A percentile compares a stretch with the other conserved stretches of the same genome.
Evolutionary conservation across 2,797 vertebrate species (phyloP).

Genomic region (Melanotaenia trifasciata): DNA sequence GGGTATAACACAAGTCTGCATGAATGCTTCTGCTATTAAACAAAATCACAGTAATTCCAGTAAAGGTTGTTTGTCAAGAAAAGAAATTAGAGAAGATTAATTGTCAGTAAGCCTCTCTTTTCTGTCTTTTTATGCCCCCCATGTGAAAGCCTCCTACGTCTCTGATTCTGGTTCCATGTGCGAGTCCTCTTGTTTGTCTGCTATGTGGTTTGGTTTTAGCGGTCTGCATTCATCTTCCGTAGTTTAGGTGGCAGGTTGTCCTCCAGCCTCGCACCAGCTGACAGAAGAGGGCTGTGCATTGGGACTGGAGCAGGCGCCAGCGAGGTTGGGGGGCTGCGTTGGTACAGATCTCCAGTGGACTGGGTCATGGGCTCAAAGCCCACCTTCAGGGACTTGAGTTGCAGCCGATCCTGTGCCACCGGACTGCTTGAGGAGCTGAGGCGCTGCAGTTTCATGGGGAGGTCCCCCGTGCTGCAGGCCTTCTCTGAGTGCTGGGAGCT

Average conservation of each 20-base stretch:
- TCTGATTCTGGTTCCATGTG: slow-evolving; percentile 21
- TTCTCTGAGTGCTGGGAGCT: slow-evolving; percentile 82
- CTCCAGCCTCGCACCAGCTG: slow-evolving; percentile 73
- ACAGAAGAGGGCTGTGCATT: slow-evolving; percentile 65
- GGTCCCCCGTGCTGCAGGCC: slow-evolving; percentile 87
- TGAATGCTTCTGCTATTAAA: slow-evolving; percentile 60
- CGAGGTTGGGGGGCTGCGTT: slow-evolving; percentile 64
- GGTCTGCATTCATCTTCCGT: slow-evolving; percentile 82
- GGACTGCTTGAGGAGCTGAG: slow-evolving; percentile 77
- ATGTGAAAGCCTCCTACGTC: background rate
- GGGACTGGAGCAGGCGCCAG: slow-evolving; percentile 59
- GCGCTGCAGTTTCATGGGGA: slow-evolving; percentile 87
- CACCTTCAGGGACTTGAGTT: slow-evolving; percentile 84
- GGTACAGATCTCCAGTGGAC: slow-evolving; percentile 83
- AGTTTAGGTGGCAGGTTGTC: slow-evolving; percentile 86
- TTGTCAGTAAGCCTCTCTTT: slow-evolving; percentile 9
- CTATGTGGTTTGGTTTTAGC: slow-evolving; percentile 54
- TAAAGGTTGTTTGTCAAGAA: slow-evolving; percentile 54
- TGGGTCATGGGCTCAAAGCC: slow-evolving; percentile 86
- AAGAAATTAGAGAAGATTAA: slow-evolving; percentile 6
- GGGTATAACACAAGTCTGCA: slow-evolving; percentile 51
- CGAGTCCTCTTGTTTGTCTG: background rate
- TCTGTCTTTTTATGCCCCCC: background rate
- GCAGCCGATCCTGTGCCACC: slow-evolving; percentile 76
- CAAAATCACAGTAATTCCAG: slow-evolving; percentile 75